Conservation (phyloP, 2,113 vertebrate genomes). For the Hyaena hyaena region DNA sequence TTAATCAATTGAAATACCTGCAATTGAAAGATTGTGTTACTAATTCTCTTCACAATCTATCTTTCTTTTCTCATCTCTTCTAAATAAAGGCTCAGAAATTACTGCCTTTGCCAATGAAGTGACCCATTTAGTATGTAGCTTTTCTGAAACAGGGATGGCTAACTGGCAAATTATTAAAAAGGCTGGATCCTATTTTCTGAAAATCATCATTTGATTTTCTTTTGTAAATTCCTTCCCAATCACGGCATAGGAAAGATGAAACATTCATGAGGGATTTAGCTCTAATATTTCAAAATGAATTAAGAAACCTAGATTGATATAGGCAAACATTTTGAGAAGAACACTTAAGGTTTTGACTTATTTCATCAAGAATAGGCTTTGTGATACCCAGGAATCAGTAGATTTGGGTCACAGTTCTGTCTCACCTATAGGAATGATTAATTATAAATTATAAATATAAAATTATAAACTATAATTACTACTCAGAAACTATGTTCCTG, state of each 20-base stretch:
- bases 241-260: not conserved
- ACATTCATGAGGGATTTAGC: not conserved
- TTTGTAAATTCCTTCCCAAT: not conserved
- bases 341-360: not conserved
- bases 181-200: not conserved
- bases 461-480: not conserved
- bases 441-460: not conserved
- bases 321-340: not conserved
- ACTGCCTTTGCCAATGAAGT: slow-evolving; percentile 76
- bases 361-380: not conserved
- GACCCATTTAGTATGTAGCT: slow-evolving; percentile 63
- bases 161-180: not conserved
- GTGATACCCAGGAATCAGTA: not conserved
- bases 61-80: slow-evolving; percentile 71
- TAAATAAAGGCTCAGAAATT: slow-evolving; percentile 77
- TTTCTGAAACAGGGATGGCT: slow-evolving; percentile 8
- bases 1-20: slow-evolving; percentile 87
- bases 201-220: not conserved
- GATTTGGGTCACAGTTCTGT: not conserved
- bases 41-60: slow-evolving; percentile 83
- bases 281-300: not conserved
- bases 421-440: not conserved
- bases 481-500: not conserved
- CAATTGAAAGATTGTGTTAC: slow-evolving; percentile 83
- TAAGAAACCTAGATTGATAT: not conserved